Evolutionary conservation across 2,797 vertebrate genomes (phyloP).

Genomic region (Typhlichthys subterraneus): DNA sequence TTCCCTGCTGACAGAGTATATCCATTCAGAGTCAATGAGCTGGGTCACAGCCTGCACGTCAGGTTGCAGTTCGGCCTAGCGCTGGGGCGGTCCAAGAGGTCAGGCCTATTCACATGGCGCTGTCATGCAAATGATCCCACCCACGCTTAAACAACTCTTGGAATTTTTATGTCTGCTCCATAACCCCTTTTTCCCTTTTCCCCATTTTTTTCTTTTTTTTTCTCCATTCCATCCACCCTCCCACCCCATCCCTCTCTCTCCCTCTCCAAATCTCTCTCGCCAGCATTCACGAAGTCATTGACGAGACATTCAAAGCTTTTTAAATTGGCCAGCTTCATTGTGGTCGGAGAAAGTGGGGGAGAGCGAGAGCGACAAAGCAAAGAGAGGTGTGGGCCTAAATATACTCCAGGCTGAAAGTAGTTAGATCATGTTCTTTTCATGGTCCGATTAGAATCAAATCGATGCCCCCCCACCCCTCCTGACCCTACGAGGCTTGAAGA

Average conservation of each 20-base stretch:
- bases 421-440: conserved; percentile 99
- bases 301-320: conserved; percentile 99
- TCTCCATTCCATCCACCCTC: conserved; percentile 33
- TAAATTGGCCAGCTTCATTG: conserved; percentile 97
- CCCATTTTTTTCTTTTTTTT: conserved; percentile 42
- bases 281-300: conserved; percentile 96
- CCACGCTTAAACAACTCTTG: conserved; percentile 97
- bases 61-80: conserved; percentile 94
- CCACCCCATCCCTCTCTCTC: conserved; percentile 53
- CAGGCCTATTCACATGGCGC: conserved; percentile 91
- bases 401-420: conserved; percentile 98
- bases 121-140: conserved; percentile 99
- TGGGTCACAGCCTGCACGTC: conserved; percentile 96
- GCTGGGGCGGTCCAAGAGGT: conserved; percentile 96
- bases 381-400: conserved; percentile 91
- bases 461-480: conserved; percentile 93
- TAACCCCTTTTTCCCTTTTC: conserved; percentile 75
- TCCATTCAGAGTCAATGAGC: conserved; percentile 99
- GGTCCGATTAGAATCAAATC: conserved; percentile 99
- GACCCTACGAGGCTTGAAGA: conserved; percentile 92
- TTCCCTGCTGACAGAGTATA: conserved; percentile 95
- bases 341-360: conserved; percentile 75
- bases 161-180: conserved; percentile 98
- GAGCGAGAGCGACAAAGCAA: conserved; percentile 65
- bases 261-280: conserved; percentile 80